Evolutionary conservation across 2,113 vertebrate species (phyloP).

Genomic region (Dasyurus viverrinus): DNA sequence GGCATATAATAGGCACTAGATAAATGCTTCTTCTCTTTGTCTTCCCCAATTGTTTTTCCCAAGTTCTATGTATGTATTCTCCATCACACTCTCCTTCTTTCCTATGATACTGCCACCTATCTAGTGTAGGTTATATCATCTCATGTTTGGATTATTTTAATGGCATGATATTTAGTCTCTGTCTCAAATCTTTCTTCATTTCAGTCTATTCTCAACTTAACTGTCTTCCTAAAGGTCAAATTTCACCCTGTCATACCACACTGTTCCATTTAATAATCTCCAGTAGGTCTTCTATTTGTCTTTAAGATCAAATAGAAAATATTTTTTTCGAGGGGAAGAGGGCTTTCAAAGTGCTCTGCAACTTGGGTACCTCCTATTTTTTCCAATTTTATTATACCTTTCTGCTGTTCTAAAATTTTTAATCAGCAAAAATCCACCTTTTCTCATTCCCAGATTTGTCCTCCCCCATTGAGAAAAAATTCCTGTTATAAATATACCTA

Average conservation of each 20-base stretch:
- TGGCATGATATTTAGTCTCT: background rate
- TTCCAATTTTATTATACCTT: background rate
- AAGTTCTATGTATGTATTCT: background rate
- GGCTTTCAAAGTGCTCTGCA: background rate
- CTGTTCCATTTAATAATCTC: background rate
- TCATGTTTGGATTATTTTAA: background rate
- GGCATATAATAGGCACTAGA: background rate
- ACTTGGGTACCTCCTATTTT: background rate
- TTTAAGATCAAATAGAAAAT: background rate
- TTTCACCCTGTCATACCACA: background rate
- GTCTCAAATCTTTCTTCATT: background rate
- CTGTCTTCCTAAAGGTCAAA: background rate
- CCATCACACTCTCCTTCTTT: background rate
- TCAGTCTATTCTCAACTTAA: background rate
- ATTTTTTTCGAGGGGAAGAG: background rate
- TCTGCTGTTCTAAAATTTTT: background rate
- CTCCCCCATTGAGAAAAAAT: background rate
- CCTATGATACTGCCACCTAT: background rate
- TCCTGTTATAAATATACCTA: no score
- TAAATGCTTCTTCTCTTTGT: background rate
- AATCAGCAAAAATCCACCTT: background rate
- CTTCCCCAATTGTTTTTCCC: background rate
- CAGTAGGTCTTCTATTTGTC: background rate
- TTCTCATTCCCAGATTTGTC: background rate
- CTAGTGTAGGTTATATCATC: background rate